Conservation (phyloP, 2,888 invertebrate genomes). For the Tubiluchus corallicola region DNA sequence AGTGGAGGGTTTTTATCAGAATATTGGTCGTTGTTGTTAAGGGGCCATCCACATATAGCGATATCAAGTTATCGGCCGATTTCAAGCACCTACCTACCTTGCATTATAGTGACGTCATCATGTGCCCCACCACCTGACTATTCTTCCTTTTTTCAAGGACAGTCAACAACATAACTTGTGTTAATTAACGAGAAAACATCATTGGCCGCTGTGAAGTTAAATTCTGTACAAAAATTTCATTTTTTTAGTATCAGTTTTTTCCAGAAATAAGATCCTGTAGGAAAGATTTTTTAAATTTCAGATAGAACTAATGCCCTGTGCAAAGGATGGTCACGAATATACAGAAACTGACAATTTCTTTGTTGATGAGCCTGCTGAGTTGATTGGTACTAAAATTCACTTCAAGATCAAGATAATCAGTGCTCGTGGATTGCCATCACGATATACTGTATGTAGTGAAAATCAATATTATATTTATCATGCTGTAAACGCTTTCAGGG, state of each 20-base stretch:
- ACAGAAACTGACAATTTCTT: constrained; percentile 33
- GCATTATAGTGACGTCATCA: too few relatives aligned
- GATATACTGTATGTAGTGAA: constrained; percentile 30
- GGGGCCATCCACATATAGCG: too few relatives aligned
- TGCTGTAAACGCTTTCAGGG: too few relatives aligned
- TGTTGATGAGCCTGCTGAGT: constrained; percentile 33
- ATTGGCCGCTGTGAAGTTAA: constrained; percentile 12
- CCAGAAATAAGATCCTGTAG: background rate
- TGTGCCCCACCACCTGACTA: too few relatives aligned
- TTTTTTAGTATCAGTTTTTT: constrained; percentile 2
- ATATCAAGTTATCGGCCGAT: too few relatives aligned
- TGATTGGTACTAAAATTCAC: constrained; percentile 32
- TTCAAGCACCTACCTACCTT: too few relatives aligned
- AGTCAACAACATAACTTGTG: too few relatives aligned
- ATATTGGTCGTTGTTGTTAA: too few relatives aligned
- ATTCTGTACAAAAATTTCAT: constrained; percentile 5
- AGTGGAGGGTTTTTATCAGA: too few relatives aligned
- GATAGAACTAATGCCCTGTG: constrained; percentile 34
- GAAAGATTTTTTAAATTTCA: constrained; percentile 21
- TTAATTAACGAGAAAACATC: constrained; percentile 18
- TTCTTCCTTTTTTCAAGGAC: too few relatives aligned
- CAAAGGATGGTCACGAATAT: constrained; percentile 33
- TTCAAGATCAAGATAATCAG: constrained; percentile 34
- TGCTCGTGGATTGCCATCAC: constrained; percentile 33
- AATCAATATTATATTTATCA: too few relatives aligned